Conservation (phyloP, 2,888 invertebrate species). For the Nymphalis polychloros region DNA sequence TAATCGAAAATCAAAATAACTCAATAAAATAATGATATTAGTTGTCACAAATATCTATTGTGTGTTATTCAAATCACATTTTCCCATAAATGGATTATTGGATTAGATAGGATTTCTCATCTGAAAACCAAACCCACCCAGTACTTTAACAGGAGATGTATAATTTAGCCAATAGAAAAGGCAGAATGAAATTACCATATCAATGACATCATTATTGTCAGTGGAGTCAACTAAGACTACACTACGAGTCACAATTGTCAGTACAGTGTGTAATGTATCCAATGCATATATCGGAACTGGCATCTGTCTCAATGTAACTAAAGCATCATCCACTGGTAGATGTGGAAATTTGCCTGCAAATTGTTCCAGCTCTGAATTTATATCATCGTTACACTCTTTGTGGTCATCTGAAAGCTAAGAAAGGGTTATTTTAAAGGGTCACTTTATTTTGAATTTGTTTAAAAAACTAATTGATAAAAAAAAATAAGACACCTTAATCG, state of each 20-base stretch:
- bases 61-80: too few species aligned
- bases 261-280: conserved; percentile 58
- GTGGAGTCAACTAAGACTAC: conserved; percentile 46
- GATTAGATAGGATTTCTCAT: too few species aligned
- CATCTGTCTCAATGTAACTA: conserved; percentile 61
- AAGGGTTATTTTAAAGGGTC: background rate
- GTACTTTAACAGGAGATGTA: too few species aligned
- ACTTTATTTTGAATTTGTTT: background rate
- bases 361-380: conserved; percentile 60
- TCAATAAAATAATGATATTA: too few species aligned
- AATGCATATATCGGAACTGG: conserved; percentile 71
- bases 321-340: conserved; percentile 50
- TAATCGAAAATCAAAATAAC: too few species aligned
- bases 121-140: too few species aligned
- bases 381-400: conserved; percentile 52
- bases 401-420: conserved; percentile 54
- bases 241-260: conserved; percentile 62
- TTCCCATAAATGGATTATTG: too few species aligned
- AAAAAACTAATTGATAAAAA: background rate
- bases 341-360: conserved; percentile 49
- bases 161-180: background rate
- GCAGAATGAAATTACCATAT: conserved; percentile 51
- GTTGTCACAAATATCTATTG: too few species aligned
- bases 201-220: conserved; percentile 51
- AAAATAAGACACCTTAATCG: conserved; percentile 49